phyloP scores from a whole-genome alignment of 2,888 invertebrate genomes.

The Apodemia mormo region DNA sequence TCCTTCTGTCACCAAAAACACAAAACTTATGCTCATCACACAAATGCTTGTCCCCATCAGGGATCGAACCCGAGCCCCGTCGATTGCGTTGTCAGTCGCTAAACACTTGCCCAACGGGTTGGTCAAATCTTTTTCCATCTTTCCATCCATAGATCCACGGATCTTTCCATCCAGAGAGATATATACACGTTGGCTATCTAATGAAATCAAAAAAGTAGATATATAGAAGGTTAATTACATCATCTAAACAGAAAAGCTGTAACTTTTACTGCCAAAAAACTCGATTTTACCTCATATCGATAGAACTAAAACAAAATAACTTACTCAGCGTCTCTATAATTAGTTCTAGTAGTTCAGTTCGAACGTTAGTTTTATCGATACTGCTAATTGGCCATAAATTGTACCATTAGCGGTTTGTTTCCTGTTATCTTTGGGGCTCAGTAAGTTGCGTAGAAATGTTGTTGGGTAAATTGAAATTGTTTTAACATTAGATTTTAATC shows the following conservation, averaged over 20 bases:
- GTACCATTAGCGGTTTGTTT: slow-evolving; percentile 17
- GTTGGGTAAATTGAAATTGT: slow-evolving; percentile 6
- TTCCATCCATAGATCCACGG: too few species aligned
- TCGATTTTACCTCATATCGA: not conserved
- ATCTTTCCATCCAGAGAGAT: too few species aligned
- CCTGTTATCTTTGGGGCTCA: slow-evolving; percentile 18
- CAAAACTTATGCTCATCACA: too few species aligned
- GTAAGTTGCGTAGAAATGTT: slow-evolving; percentile 18
- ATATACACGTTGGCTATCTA: too few species aligned
- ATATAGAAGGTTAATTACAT: not conserved
- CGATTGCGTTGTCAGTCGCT: too few species aligned
- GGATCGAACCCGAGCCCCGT: too few species aligned
- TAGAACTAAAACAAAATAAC: slow-evolving; percentile 11
- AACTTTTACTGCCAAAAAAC: not conserved
- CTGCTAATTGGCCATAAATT: slow-evolving; percentile 21
- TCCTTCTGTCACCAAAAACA: too few species aligned
- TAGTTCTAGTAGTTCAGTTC: not conserved
- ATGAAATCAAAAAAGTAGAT: too few species aligned
- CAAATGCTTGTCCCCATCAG: too few species aligned
- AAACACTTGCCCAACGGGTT: too few species aligned
- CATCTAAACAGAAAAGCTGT: not conserved
- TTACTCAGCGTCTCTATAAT: slow-evolving; percentile 19
- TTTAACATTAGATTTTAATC: slow-evolving; percentile 7
- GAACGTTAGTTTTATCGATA: slow-evolving; percentile 17
- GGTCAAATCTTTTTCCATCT: too few species aligned